Evolutionary conservation across 2,113 vertebrate species (phyloP), one percentile per base, ranked within the genome.

Genomic region (Paramormyrops kingsleyae): DNA sequence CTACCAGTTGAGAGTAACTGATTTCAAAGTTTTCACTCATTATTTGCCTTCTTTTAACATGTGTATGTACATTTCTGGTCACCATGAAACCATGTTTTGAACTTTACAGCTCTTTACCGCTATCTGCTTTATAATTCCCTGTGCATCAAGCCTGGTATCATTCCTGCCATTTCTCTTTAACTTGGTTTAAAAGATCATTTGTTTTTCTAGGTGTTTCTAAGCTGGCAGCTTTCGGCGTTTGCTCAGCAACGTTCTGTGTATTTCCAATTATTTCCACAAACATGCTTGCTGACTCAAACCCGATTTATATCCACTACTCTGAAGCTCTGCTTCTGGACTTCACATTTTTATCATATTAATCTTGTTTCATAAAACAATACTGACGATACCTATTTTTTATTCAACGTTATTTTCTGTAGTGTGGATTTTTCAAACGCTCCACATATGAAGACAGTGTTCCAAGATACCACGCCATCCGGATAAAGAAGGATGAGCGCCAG

Each of bases 371-470:
- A 19, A 74, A 17, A 66, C 42, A 44, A 62, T 35, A n/a, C 27
- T 17, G 5, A 44, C 35, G 74, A 6, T 31, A 84, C 4, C 12
- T 24, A 21, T 15, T 77, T 90, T 87, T 84, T 80, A 70, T 13
- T 88, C 88, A 86, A 85, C 91, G 47, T 66, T 90, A 47, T 62
- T 90, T 84, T 39, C 83, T 88, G 31, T 94, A 99, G 99, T 98
- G 97, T 87, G 98, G 97, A 92, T 99, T 99, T 97, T 99, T 99
- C 94, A 97, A 96, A 92, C 97, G 96, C 89, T 95, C 97, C 92
- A 97, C 97, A 96, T 97, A 98, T 95, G 97, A 98, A 91, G 97
- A 98, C 92, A 97, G 95, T 52, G 94, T 99, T 93, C 98, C 98
- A 92, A 96, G 95, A 93, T 99, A 99, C 94, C 97, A 95, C 0